Base-by-base conservation (phyloP, 2,113 vertebrate genomes). In the Ondatra zibethicus region DNA sequence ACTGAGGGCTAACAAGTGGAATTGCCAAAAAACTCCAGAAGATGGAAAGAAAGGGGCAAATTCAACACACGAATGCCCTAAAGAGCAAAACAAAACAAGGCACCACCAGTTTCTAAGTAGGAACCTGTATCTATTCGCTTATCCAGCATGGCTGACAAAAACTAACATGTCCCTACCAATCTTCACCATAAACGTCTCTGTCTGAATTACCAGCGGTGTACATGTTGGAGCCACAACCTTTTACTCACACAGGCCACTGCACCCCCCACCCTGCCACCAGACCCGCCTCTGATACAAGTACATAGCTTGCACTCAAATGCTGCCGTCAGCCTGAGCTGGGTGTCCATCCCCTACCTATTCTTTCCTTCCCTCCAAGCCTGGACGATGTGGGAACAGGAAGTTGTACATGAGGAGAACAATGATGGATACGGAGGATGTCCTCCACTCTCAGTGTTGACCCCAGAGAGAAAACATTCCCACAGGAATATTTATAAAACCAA, bases 351-450 rank as follows among this genome's bases (percentile, higher is more conserved):
- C 72, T 84, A 1, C 36, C 80, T 86, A 16, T 92, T 80, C 88
- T 94, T 75, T 72, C 72, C 63, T 86, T 70, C 42, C 33, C 86
- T 88, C 87, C 42, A 81, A 13, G 27, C 17, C 31, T 85, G 78
- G 55, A 50, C 31, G 29, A 81, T 72, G 82, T 95, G 75, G 55
- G 47, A 93, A 92, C 39, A 86, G 78, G 82, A 96, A 81, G 75
- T 81, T 65, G 42, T 70, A 84, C 90, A 88, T 70, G 82, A 94
- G 9, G 3, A 86, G 81, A 95, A 97, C 72, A 86, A 61, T 91
- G 86, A 92, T 78, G 77, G 92, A 65, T 65, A 81, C 36, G 12
- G 8, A 91, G 85, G 66, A 52, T 58, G 42, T 45, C 72, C 11
- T 55, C 47, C 9, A n/a, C 21, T 77, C 47, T 94, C 82, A 88